Evolutionary conservation across 2,113 vertebrate species (phyloP).

Genomic region (Meles meles): DNA sequence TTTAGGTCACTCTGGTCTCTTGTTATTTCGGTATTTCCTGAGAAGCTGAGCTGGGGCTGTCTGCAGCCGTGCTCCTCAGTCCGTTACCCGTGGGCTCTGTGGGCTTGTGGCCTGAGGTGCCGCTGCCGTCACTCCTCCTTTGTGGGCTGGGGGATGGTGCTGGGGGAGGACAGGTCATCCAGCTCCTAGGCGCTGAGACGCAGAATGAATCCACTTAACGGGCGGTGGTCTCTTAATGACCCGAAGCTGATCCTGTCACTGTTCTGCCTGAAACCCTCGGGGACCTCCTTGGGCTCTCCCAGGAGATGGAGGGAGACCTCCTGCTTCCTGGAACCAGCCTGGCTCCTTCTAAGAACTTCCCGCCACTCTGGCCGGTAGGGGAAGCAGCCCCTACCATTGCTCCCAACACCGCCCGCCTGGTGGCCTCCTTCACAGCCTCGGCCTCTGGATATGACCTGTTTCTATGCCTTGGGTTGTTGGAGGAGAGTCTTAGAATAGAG

Average conservation of each 20-base stretch:
- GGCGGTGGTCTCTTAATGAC: background rate
- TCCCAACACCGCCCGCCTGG: background rate
- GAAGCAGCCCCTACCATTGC: background rate
- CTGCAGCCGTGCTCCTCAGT: background rate
- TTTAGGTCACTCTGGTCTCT: background rate
- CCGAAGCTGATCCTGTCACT: background rate
- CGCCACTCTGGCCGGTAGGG: background rate
- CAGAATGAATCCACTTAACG: background rate
- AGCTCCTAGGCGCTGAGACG: background rate
- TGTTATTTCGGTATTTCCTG: conserved; percentile 27
- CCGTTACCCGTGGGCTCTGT: background rate
- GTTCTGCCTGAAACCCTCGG: background rate
- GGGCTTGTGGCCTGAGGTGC: background rate
- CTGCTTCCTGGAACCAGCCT: background rate
- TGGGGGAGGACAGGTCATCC: background rate
- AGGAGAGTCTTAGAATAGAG: background rate
- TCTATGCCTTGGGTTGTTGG: background rate
- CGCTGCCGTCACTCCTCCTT: background rate
- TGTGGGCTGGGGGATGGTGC: background rate
- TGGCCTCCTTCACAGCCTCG: background rate
- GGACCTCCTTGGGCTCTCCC: background rate
- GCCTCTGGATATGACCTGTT: background rate
- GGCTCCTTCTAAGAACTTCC: background rate
- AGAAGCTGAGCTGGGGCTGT: conserved; percentile 1
- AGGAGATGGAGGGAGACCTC: background rate